Evolutionary conservation across 2,797 vertebrate genomes (phyloP).

Genomic region (Furcifer pardalis): DNA sequence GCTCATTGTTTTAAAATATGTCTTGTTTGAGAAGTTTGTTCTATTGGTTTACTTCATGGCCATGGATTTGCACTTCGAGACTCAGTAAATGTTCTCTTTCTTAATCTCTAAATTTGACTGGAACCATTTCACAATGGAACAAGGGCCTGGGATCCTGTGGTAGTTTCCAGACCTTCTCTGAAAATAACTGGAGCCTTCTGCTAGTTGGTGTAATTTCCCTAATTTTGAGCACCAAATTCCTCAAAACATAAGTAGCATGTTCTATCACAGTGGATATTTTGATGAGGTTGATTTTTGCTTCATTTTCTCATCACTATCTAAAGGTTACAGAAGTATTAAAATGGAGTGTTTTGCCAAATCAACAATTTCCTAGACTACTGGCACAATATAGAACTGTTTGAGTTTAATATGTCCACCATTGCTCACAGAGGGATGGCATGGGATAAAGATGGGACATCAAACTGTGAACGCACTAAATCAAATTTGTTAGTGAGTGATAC

Average conservation of each 20-base stretch:
- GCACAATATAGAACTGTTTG: neutral
- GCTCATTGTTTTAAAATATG: neutral
- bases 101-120: neutral
- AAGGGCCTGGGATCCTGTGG: too few species aligned
- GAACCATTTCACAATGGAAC: neutral
- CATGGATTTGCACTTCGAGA: neutral
- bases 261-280: neutral
- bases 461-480: neutral
- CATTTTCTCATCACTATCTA: too few species aligned
- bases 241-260: neutral
- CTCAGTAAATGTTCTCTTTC: neutral
- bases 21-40: too few species aligned
- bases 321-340: too few species aligned
- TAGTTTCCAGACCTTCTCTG: neutral
- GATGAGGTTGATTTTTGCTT: neutral
- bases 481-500: neutral
- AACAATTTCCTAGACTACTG: too few species aligned
- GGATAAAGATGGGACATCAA: too few species aligned
- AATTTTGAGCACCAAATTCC: neutral
- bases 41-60: neutral
- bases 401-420: neutral
- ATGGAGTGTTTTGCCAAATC: too few species aligned
- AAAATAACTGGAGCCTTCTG: neutral
- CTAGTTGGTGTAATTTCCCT: neutral
- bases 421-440: neutral